Conservation (phyloP, 2,113 vertebrate species). For the Phodopus roborovskii region DNA sequence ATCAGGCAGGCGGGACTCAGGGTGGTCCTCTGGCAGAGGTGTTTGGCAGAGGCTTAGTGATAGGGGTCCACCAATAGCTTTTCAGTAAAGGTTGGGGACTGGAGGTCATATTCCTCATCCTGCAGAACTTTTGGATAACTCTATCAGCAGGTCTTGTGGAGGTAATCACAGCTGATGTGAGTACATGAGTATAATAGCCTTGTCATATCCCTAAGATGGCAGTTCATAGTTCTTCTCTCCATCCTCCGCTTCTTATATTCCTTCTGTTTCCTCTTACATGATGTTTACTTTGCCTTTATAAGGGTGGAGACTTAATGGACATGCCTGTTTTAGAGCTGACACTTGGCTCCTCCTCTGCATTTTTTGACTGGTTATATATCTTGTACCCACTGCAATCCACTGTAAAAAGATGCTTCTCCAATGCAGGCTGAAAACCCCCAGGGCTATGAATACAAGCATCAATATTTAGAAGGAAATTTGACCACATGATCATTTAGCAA, state of each 20-base stretch:
- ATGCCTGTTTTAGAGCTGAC: neutral
- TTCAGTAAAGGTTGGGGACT: neutral
- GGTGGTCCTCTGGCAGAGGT: too few relatives aligned
- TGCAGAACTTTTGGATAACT: too few relatives aligned
- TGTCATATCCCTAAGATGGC: neutral
- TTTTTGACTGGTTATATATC: too few relatives aligned
- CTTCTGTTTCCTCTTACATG: neutral
- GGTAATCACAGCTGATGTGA: too few relatives aligned
- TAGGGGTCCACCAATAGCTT: too few relatives aligned
- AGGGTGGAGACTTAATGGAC: neutral
- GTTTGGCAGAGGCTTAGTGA: too few relatives aligned
- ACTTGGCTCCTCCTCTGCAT: neutral
- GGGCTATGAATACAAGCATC: neutral
- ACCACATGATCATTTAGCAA: neutral
- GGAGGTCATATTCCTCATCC: neutral
- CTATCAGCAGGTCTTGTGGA: neutral
- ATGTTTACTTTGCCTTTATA: neutral
- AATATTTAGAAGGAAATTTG: neutral
- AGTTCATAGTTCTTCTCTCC: neutral
- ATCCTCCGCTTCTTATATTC: neutral
- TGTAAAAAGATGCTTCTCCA: neutral
- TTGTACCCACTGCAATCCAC: too few relatives aligned
- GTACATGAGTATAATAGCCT: neutral
- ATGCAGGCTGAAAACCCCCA: neutral
- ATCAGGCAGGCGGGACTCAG: too few relatives aligned